Conservation (phyloP, 53 echinoderm and acorn worm genomes). For the Patiria pectinifera region DNA sequence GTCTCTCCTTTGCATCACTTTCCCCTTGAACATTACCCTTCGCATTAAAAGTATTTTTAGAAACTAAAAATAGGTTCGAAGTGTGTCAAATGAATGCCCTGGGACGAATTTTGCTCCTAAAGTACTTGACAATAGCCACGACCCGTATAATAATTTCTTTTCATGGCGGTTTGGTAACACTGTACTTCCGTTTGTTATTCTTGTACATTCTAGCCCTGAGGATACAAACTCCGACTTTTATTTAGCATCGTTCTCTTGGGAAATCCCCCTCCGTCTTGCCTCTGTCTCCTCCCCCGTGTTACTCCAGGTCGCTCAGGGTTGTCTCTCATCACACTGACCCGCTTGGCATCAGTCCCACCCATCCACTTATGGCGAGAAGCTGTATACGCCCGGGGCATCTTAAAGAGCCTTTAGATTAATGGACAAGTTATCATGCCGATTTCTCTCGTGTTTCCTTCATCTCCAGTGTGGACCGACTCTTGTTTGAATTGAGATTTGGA, state of each 20-base stretch:
- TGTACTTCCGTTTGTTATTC: too few relatives aligned
- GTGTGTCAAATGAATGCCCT: too few relatives aligned
- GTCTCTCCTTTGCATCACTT: too few relatives aligned
- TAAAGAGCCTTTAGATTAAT: background rate
- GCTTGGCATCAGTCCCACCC: background rate
- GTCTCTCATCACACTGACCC: constrained; percentile 12
- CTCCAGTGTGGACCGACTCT: background rate
- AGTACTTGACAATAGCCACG: too few relatives aligned
- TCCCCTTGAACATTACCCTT: too few relatives aligned
- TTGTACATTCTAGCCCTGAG: too few relatives aligned
- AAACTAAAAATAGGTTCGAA: too few relatives aligned
- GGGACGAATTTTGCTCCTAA: too few relatives aligned
- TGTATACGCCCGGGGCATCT: background rate
- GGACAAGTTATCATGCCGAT: background rate
- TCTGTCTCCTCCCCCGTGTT: background rate
- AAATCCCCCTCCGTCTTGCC: background rate
- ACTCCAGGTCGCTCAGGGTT: background rate
- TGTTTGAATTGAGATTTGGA: background rate
- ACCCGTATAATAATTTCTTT: too few relatives aligned
- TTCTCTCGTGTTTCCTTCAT: background rate
- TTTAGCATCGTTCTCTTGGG: background rate
- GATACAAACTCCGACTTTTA: too few relatives aligned
- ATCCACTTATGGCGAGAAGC: constrained; percentile 1
- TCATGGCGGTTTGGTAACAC: too few relatives aligned
- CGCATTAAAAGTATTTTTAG: too few relatives aligned